These are phyloP conservation scores for Pollicipes pollicipes DNA, from an alignment of 1,140 invertebrate species.

Conservation along the genomic window DNA sequence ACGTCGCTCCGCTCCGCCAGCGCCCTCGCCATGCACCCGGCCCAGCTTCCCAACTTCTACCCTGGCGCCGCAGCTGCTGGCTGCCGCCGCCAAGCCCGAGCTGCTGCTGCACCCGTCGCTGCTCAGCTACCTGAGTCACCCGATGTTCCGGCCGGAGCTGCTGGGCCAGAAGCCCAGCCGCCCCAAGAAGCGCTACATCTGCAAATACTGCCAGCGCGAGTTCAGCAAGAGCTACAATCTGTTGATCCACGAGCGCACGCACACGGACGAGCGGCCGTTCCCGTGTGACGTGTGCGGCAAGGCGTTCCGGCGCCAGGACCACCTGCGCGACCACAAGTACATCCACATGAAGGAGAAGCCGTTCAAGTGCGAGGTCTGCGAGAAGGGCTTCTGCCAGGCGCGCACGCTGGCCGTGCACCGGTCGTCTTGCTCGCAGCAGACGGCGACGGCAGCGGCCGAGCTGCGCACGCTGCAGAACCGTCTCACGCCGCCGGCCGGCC, in stretches of 20 bases:
- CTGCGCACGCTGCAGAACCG: neutral
- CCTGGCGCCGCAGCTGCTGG: neutral
- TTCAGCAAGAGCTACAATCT: conserved; percentile 99
- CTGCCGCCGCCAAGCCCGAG: neutral
- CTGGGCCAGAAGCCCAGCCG: conserved; percentile 35
- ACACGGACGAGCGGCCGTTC: conserved; percentile 94
- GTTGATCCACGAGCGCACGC: conserved; percentile 89
- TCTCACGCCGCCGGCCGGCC: neutral
- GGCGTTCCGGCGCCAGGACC: conserved; percentile 31
- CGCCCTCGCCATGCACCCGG: neutral
- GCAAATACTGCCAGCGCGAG: conserved; percentile 88
- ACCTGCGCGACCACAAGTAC: conserved; percentile 18
- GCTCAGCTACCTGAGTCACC: neutral
- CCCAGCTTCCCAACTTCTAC: neutral
- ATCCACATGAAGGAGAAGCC: conserved; percentile 96
- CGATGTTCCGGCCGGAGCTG: neutral
- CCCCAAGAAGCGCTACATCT: conserved; percentile 95
- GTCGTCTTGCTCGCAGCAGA: conserved; percentile 11
- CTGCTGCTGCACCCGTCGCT: conserved; percentile 1
- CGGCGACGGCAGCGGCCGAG: neutral
- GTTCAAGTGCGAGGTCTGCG: conserved; percentile 86
- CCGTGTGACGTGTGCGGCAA: conserved; percentile 97
- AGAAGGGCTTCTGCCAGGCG: conserved; percentile 92
- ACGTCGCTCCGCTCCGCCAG: neutral
- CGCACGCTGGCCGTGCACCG: conserved; percentile 76